Evolutionary conservation across 2,888 invertebrate genomes (phyloP).

Genomic region (Smittia aterrima): DNA sequence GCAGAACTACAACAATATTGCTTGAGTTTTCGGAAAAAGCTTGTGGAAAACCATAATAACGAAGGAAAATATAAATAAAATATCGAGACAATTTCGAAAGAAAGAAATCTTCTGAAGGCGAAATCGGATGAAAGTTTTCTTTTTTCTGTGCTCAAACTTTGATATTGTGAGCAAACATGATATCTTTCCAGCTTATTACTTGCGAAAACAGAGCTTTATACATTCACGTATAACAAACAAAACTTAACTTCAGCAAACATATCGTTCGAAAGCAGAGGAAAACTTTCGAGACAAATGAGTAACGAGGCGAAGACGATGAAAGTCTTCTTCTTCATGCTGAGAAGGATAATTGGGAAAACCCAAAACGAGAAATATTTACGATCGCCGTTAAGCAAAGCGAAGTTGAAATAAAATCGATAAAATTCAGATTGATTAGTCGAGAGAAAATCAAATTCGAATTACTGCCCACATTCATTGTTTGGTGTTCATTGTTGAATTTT

Average conservation of each 20-base stretch:
- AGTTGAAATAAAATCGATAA: not conserved
- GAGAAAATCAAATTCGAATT: constrained; percentile 12
- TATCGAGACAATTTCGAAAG: not conserved
- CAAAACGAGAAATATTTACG: not conserved
- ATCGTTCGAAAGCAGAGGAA: not conserved
- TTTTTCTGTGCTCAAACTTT: not conserved
- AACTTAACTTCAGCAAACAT: not conserved
- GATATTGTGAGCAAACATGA: constrained; percentile 18
- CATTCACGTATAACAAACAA: not conserved
- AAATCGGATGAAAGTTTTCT: too few relatives aligned
- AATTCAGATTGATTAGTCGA: constrained; percentile 3
- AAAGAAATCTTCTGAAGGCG: not conserved
- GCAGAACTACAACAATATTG: constrained; percentile 22
- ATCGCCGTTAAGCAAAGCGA: not conserved
- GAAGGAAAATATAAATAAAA: constrained; percentile 19
- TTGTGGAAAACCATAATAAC: not conserved
- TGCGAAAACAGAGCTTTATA: constrained; percentile 4
- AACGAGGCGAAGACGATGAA: not conserved
- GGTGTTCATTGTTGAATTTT: not conserved
- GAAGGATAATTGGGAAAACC: not conserved
- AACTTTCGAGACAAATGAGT: constrained; percentile 20
- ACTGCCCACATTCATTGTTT: constrained; percentile 6
- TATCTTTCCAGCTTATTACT: constrained; percentile 14
- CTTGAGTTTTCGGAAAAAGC: not conserved
- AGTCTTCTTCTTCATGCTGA: not conserved